These are phyloP conservation scores for Trachurus trachurus DNA, from an alignment of 2,797 vertebrate genomes.

Conservation along the genomic window DNA sequence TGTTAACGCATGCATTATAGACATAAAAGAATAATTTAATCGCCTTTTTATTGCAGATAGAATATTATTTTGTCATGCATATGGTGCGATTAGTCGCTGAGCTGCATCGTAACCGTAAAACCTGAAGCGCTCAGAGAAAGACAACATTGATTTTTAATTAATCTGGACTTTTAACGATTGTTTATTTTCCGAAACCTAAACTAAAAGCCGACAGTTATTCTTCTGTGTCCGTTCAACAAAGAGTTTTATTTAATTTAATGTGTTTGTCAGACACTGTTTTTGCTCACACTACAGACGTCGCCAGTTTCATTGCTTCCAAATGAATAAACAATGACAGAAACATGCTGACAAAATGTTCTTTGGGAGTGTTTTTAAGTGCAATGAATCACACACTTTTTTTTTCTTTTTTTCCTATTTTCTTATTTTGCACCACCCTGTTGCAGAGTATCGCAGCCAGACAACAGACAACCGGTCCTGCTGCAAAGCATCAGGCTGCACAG, in stretches of 20 bases:
- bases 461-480: neutral
- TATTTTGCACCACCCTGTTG: neutral
- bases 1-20: neutral
- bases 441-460: neutral
- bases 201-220: too few species aligned
- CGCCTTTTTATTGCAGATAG: neutral
- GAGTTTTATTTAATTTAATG: neutral
- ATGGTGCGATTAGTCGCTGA: neutral
- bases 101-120: neutral
- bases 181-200: neutral
- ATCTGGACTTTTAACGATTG: neutral
- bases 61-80: neutral
- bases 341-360: neutral
- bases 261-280: neutral
- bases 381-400: constrained; percentile 6
- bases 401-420: too few species aligned
- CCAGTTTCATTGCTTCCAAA: neutral
- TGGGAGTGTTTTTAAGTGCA: neutral
- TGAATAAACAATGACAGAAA: neutral
- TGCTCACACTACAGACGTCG: neutral
- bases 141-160: neutral
- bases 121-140: neutral
- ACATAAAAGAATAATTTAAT: neutral
- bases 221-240: neutral
- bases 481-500: neutral